Evolutionary conservation across 2,797 vertebrate genomes (phyloP), one percentile per base, ranked within the genome.

Genomic region (Danio kyathit): DNA sequence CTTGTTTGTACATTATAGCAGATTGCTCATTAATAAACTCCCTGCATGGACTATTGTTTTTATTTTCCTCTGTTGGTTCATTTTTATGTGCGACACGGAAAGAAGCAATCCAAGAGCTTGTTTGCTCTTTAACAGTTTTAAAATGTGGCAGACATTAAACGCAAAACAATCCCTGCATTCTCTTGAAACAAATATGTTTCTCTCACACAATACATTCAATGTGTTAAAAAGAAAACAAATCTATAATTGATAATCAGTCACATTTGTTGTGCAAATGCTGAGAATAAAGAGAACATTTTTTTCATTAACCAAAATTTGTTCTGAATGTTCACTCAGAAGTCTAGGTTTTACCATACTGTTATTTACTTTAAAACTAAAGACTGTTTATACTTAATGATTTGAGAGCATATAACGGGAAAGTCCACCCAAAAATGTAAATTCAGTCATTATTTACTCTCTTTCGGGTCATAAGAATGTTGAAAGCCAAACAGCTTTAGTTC

Each of bases 21-120:
- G 90, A 91, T 86, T 91, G 89, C 93, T 93, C 90, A 91, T 91
- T 89, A 95, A 95, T 95, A 94, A 95, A 93, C 86, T 91, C 86
- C 94, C 93, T 93, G 94, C 94, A 95, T 95, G 94, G 92, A 86
- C 72, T 61, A 43, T 73, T 85, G 83, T 63, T 76, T 85, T 76
- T 72, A 46, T 59, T 76, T 72, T 87, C 83, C 77, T 85, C 13
- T 76, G 16, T 52, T 60, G 16, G n/a, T 64, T 72, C 19, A 60
- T 79, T 19, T n/a, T 13, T 29, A 49, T 61, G 43, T 69, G 16
- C 69, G 14, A 49, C 5, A 16, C 44, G 17, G 7, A 69, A 59
- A 57, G 41, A 48, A 77, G 59, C 11, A 17, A 11, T 56, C 17
- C n/a, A 9, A 41, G 44, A 3, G 17, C 17, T 44, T 57, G 3